Conservation (phyloP, 2,113 vertebrate genomes). For the Talpa occidentalis region DNA sequence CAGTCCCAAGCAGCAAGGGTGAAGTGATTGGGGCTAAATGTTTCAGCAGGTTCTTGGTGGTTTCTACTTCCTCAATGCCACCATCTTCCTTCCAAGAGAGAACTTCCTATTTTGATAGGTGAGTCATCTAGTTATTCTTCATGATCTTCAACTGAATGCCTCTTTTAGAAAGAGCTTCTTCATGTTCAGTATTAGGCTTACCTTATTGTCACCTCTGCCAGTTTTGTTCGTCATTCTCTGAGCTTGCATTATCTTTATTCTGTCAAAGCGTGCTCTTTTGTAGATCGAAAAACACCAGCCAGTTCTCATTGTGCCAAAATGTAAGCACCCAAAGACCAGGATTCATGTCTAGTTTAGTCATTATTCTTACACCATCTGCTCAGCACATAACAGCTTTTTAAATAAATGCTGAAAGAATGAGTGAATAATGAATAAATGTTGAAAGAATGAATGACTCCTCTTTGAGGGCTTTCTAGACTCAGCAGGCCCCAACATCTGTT, state of each 20-base stretch:
- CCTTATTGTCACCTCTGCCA: constrained; percentile 1
- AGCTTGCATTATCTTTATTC: not conserved
- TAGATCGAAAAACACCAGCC: not conserved
- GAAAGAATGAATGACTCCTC: not conserved
- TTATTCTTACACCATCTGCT: not conserved
- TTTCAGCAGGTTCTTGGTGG: not conserved
- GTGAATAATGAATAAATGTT: not conserved
- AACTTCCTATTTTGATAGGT: constrained; percentile 75
- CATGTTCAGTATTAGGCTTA: not conserved
- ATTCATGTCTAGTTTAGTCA: not conserved
- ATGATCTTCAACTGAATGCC: constrained; percentile 56
- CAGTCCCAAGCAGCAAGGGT: not conserved
- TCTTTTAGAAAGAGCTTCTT: constrained; percentile 39
- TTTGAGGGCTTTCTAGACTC: constrained; percentile 7
- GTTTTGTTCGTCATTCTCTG: not conserved
- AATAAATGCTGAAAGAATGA: not conserved
- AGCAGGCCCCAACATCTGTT: not conserved
- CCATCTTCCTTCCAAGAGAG: constrained; percentile 33
- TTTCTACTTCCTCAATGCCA: constrained; percentile 26
- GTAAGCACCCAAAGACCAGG: not conserved
- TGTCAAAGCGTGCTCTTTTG: not conserved
- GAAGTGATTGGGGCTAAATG: not conserved
- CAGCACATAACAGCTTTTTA: not conserved
- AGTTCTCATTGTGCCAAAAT: constrained; percentile 1
- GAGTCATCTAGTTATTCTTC: constrained; percentile 63